Base-by-base conservation (phyloP, 1,140 invertebrate species). In the Lamellibrachia luymesi region DNA sequence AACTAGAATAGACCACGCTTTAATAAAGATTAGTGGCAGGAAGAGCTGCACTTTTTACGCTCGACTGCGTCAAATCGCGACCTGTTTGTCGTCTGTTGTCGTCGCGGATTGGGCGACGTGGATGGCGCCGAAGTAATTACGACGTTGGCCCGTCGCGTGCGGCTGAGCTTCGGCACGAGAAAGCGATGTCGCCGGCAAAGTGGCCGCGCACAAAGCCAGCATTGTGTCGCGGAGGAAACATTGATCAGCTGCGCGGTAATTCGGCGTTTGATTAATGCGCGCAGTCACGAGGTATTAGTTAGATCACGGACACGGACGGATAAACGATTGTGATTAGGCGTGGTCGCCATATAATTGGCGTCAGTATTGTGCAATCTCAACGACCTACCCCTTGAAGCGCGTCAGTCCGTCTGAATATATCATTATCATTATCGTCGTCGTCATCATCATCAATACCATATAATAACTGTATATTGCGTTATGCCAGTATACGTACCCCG, bases 251-350 rank as follows among this genome's bases (percentile, higher is more conserved):
- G 64, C 64, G 64, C 64, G 17, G 64, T 80, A 80, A 80, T 80
- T 80, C 64, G 64, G 64, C 64, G 64, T 22, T 22, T 80, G 64
- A 80, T 80, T 80, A 80, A 80, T 80, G 64, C 64, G 64, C 64
- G 64, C 64, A 80, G 64, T 80, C 64, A 80, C 64, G 64, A 80
- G 64, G 64, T 80, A 80, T 80, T 80, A 80, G 64, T 80, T 80
- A 22, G 64, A 80, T 22, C 64, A 80, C 64, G 64, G 64, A 17
- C 13, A 80, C 64, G 25, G 13, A 22, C 2, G 64, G 64, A 80
- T 80, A 80, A 80, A 80, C 64, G 64, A 80, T 80, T 80, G 25
- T 80, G 64, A 80, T 80, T 80, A 80, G 64, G 64, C 64, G 64
- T 80, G 64, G 64, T 80, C 64, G 64, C 8, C 17, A 22, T 80